phyloP scores from a whole-genome alignment of 2,113 vertebrate species.

The Strix aluco region DNA sequence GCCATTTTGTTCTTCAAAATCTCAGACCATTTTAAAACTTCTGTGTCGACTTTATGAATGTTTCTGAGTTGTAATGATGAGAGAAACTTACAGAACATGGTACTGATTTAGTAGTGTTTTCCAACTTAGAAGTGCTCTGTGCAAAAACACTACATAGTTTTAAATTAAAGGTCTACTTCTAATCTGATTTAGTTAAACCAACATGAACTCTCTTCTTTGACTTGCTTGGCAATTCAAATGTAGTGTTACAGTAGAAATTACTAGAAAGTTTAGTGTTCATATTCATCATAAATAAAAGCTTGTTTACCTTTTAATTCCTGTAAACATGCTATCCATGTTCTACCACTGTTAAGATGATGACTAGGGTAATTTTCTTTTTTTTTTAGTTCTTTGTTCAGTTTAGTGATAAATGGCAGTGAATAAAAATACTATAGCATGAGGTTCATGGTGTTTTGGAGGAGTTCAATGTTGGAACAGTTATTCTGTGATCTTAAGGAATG shows the following conservation, averaged over 20 bases:
- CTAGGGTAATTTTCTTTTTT: neutral
- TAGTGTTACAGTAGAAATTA: neutral
- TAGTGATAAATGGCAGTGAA: neutral
- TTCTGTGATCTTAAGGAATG: neutral
- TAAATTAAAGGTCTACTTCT: neutral
- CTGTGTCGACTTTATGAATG: neutral
- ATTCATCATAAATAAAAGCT: neutral
- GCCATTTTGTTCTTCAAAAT: neutral
- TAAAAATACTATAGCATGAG: fast-evolving
- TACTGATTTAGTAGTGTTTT: neutral
- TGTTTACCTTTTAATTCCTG: neutral
- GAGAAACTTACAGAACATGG: neutral
- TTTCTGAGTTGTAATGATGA: neutral
- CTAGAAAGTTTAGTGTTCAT: neutral
- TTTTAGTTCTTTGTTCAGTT: neutral
- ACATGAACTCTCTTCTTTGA: neutral
- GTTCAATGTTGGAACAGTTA: neutral
- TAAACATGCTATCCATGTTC: fast-evolving
- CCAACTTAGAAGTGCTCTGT: neutral
- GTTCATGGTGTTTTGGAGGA: neutral
- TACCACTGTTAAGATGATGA: neutral
- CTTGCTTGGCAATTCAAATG: neutral
- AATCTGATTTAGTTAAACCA: neutral
- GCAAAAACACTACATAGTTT: neutral
- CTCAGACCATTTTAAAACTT: neutral